These are phyloP conservation scores for Papilio elwesi DNA, from an alignment of 2,888 invertebrate species.

Conservation along the genomic window DNA sequence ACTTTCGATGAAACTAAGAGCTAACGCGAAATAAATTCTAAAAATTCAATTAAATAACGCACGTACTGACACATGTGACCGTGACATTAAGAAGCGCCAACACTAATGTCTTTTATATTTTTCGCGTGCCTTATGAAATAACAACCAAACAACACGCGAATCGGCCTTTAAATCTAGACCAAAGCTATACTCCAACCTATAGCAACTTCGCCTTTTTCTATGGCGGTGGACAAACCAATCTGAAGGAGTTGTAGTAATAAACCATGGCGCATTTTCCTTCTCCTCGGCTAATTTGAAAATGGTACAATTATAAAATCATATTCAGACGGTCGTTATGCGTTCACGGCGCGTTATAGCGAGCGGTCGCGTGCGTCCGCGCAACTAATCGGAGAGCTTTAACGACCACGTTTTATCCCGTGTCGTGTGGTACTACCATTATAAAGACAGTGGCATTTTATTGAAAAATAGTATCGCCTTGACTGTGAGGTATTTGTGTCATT, in stretches of 20 bases:
- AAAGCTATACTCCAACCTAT: constrained; percentile 29
- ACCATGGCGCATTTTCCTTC: constrained; percentile 19
- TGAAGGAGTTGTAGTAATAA: constrained; percentile 7
- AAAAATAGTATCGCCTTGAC: constrained; percentile 41
- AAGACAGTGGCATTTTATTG: constrained; percentile 59
- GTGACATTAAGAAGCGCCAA: constrained; percentile 41
- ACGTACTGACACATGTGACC: constrained; percentile 18
- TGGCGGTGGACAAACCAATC: constrained; percentile 23
- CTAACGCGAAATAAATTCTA: neutral
- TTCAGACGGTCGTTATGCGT: constrained; percentile 54
- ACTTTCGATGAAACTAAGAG: too few relatives aligned
- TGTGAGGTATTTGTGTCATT: constrained; percentile 43
- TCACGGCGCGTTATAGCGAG: constrained; percentile 66
- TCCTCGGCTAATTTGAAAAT: constrained; percentile 43
- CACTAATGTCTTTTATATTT: constrained; percentile 36
- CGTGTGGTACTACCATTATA: constrained; percentile 69
- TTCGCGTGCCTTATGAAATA: constrained; percentile 32
- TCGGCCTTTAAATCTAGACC: constrained; percentile 28
- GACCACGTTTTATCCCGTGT: constrained; percentile 56
- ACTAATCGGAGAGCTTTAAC: constrained; percentile 68
- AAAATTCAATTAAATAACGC: constrained; percentile 23
- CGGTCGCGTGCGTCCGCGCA: constrained; percentile 65
- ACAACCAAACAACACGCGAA: constrained; percentile 42
- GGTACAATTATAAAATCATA: constrained; percentile 52
- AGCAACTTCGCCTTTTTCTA: constrained; percentile 17